phyloP scores from a whole-genome alignment of 2,113 vertebrate genomes.

The Regulus satrapa region DNA sequence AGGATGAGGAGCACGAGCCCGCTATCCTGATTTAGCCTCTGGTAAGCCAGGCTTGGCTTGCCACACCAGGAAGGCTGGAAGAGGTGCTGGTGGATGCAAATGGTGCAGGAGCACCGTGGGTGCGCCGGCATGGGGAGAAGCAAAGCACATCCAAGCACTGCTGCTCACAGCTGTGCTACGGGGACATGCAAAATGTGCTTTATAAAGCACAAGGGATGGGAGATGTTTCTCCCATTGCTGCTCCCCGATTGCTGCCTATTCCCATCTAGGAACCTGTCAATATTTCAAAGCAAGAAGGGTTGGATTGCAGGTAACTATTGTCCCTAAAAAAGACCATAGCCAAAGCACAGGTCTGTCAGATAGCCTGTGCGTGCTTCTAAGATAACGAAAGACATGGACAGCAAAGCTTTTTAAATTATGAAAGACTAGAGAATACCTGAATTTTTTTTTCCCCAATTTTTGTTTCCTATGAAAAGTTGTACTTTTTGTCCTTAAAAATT shows the following conservation, averaged over 20 bases:
- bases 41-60: background rate
- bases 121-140: background rate
- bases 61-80: background rate
- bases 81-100: background rate
- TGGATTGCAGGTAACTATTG: background rate
- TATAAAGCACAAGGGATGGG: background rate
- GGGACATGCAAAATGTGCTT: background rate
- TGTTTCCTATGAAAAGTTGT: background rate
- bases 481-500: background rate
- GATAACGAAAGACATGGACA: background rate
- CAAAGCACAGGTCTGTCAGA: background rate
- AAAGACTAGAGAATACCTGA: background rate
- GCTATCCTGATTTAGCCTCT: constrained; percentile 55
- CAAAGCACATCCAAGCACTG: background rate
- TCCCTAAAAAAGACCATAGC: background rate
- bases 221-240: background rate
- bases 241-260: background rate
- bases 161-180: background rate
- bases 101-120: background rate
- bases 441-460: background rate
- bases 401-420: background rate
- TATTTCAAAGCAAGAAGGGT: background rate
- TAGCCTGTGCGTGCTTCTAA: background rate
- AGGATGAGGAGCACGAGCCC: constrained; percentile 55
- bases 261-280: background rate